Percentiles rank a stretch among this genome's conserved stretches.
Evolutionary conservation across 1,140 invertebrate species (phyloP).

Genomic region (Bicyclus anynana): DNA sequence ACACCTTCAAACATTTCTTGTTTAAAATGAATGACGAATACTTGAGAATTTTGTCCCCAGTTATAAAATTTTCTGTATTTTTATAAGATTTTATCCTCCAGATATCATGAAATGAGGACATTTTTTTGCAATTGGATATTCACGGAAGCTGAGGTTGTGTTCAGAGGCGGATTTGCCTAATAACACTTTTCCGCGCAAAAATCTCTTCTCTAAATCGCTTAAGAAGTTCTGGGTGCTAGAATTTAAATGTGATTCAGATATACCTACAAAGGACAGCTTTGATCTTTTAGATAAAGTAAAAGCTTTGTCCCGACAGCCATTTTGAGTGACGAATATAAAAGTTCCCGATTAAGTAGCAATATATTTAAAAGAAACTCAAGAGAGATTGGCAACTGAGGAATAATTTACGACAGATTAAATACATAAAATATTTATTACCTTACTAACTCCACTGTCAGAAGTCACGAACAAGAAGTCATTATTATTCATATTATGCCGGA

Average conservation of each 20-base stretch:
- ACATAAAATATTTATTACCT: slow-evolving; percentile 1
- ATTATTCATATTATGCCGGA: background rate
- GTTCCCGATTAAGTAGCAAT: background rate
- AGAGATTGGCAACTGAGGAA: too few species aligned
- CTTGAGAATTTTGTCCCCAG: too few species aligned
- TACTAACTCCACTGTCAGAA: background rate
- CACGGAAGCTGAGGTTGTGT: slow-evolving; percentile 25
- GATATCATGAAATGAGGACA: too few species aligned
- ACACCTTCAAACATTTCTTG: too few species aligned
- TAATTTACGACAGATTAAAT: background rate
- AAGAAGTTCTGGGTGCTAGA: slow-evolving; percentile 30
- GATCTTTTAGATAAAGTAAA: slow-evolving; percentile 14
- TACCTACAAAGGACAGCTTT: slow-evolving; percentile 22
- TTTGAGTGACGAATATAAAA: background rate
- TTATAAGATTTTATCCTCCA: too few species aligned
- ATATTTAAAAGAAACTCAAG: background rate
- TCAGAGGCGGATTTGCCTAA: slow-evolving; percentile 34
- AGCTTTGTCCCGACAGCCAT: background rate
- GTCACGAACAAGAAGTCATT: background rate
- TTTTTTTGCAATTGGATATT: slow-evolving; percentile 14
- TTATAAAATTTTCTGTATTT: too few species aligned
- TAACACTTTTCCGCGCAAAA: slow-evolving; percentile 27
- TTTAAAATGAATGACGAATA: too few species aligned
- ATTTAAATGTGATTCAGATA: slow-evolving; percentile 37
- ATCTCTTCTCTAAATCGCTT: slow-evolving; percentile 40